Evolutionary conservation across 2,113 vertebrate genomes (phyloP).

Genomic region (Eretmochelys imbricata): DNA sequence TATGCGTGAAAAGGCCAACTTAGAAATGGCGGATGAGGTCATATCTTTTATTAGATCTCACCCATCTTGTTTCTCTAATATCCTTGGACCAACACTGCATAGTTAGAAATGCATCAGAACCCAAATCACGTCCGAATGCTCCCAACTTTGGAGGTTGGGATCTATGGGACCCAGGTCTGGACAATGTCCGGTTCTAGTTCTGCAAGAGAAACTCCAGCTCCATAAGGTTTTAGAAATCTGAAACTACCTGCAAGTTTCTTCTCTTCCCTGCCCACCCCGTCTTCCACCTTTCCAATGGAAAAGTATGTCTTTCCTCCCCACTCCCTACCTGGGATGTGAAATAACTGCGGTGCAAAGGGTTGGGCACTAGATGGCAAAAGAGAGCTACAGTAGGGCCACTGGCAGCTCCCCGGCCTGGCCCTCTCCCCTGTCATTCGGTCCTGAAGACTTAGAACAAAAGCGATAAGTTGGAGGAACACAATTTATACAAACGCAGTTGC

Average conservation of each 20-base stretch:
- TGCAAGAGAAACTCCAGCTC: not conserved
- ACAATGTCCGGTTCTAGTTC: fast-evolving
- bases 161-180: fast-evolving
- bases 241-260: not conserved
- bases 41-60: too few relatives aligned
- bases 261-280: fast-evolving
- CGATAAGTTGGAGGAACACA: not conserved
- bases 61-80: not conserved
- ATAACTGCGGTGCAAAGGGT: fast-evolving
- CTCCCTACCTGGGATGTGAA: fast-evolving
- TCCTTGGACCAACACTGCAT: not conserved
- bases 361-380: slow-evolving; percentile 52
- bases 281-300: not conserved
- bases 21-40: not conserved
- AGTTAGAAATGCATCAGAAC: not conserved
- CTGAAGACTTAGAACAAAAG: not conserved
- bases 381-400: not conserved
- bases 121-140: not conserved
- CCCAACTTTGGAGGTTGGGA: not conserved
- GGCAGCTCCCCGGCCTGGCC: fast-evolving
- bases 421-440: not conserved
- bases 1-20: fast-evolving
- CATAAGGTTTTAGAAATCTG: fast-evolving
- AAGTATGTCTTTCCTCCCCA: fast-evolving
- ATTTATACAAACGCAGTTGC: not conserved